Evolutionary conservation across 92 coral and sea anemone species (phyloP).

Genomic region (Epizoanthus ramosus): DNA sequence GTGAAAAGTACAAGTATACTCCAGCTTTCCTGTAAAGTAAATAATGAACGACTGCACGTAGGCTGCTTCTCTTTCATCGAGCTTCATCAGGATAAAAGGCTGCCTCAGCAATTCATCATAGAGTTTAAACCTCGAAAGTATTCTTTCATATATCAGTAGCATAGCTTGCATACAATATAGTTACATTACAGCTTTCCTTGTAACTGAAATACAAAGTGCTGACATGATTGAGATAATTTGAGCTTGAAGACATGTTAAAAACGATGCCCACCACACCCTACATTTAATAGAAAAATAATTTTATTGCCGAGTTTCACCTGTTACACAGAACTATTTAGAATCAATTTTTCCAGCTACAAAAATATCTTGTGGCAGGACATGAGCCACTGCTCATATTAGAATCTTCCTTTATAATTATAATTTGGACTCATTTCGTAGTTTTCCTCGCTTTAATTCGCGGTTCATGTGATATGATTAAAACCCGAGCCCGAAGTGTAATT

Average conservation of each 20-base stretch:
- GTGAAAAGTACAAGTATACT: no score
- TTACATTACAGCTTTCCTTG: no score
- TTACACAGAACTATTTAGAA: background rate
- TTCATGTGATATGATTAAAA: constrained; percentile 28
- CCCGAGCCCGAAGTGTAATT: background rate
- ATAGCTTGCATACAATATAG: no score
- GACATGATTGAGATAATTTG: background rate
- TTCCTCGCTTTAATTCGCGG: constrained; percentile 34
- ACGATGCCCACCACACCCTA: background rate
- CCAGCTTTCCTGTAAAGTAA: no score
- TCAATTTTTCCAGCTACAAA: background rate
- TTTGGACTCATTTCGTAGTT: constrained; percentile 11
- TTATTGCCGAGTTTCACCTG: constrained; percentile 3
- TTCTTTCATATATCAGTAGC: no score
- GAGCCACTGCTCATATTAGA: constrained; percentile 9
- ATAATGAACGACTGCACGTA: no score
- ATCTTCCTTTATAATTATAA: constrained; percentile 41
- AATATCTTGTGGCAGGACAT: background rate
- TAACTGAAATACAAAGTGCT: background rate
- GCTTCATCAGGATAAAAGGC: no score
- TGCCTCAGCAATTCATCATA: no score
- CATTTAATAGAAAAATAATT: no score
- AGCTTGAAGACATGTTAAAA: background rate
- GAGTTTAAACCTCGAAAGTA: no score
- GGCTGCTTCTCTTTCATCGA: no score